Percentiles rank a stretch among this genome's conserved stretches.
Evolutionary conservation across 2,113 vertebrate genomes (phyloP).

Genomic region (Camelus dromedarius): DNA sequence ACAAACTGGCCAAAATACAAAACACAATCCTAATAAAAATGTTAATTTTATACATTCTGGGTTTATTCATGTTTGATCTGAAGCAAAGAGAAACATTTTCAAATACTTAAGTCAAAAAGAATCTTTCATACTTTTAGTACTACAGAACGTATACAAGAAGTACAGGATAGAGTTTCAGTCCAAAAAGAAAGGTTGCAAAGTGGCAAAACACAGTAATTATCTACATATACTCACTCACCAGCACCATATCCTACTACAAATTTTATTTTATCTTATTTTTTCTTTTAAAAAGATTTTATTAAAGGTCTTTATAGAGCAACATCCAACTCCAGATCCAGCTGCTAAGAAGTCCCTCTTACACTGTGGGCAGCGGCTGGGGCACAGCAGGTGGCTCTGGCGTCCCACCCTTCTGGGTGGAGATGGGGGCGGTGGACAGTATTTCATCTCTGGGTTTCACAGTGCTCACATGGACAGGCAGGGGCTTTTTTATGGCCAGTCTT

Average conservation of each 20-base stretch:
- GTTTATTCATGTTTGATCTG: not conserved
- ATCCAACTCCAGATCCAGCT: no score
- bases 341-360: no score
- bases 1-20: not conserved
- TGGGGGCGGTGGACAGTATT: no score
- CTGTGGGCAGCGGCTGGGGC: no score
- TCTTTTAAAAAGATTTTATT: no score
- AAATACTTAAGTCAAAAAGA: not conserved
- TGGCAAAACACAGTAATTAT: not conserved
- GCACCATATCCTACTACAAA: not conserved
- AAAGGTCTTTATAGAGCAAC: no score
- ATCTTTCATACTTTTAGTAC: not conserved
- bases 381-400: no score
- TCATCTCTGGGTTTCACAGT: no score
- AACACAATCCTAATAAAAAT: conserved; percentile 4
- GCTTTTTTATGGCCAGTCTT: no score
- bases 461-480: no score
- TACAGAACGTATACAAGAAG: not conserved
- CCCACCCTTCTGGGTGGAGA: no score
- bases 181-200: not conserved
- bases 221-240: not conserved
- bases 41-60: not conserved
- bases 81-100: not conserved
- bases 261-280: not conserved
- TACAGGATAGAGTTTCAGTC: not conserved